phyloP scores from a whole-genome alignment of 2,888 invertebrate species.

The Drosophila nigricruria region DNA sequence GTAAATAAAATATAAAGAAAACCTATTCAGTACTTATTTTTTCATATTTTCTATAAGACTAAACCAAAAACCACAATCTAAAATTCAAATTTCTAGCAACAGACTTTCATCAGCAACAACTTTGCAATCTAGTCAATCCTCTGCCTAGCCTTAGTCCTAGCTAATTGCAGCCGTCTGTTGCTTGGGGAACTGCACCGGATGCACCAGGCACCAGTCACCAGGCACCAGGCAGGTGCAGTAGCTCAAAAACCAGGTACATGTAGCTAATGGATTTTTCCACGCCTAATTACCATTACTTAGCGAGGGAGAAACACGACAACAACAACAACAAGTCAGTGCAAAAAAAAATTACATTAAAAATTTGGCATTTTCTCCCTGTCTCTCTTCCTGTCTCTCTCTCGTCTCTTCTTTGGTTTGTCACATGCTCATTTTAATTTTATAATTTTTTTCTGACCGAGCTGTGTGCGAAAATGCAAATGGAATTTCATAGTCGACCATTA shows the following conservation, averaged over 20 bases:
- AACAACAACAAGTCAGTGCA: constrained; percentile 8
- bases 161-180: constrained; percentile 45
- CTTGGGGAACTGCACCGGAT: constrained; percentile 21
- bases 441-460: constrained; percentile 43
- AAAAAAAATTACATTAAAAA: constrained; percentile 75
- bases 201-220: constrained; percentile 17
- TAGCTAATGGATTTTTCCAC: constrained; percentile 76
- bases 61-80: too few relatives aligned
- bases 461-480: constrained; percentile 74
- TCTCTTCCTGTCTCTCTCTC: not conserved
- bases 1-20: not conserved
- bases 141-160: not conserved
- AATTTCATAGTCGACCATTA: constrained; percentile 81
- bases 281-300: constrained; percentile 79
- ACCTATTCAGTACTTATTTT: too few relatives aligned
- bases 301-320: constrained; percentile 18
- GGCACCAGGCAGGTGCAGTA: constrained; percentile 6
- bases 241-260: constrained; percentile 8
- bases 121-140: not conserved
- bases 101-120: not conserved
- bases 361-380: constrained; percentile 26
- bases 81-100: too few relatives aligned
- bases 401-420: constrained; percentile 37
- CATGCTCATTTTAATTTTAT: constrained; percentile 53
- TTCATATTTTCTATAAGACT: too few relatives aligned